phyloP scores from a whole-genome alignment of 2,113 vertebrate genomes.

The Gymnocephalus cernua region DNA sequence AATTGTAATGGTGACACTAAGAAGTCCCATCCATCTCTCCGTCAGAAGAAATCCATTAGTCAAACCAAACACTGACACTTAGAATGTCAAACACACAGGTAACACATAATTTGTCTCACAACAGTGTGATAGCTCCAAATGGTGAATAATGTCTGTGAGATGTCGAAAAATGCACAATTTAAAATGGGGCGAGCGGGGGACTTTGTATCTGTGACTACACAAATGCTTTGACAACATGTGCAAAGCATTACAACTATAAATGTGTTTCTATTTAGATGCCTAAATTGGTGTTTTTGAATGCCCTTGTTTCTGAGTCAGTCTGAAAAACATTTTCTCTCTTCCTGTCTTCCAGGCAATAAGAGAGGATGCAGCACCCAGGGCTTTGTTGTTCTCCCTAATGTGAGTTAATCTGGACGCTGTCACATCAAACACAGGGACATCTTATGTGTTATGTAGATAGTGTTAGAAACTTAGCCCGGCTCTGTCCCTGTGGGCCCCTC shows the following conservation, averaged over 20 bases:
- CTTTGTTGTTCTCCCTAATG: constrained; percentile 79
- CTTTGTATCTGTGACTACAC: neutral
- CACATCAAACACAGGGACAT: constrained; percentile 81
- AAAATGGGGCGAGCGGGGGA: neutral
- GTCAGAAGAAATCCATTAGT: constrained; percentile 75
- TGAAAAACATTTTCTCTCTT: constrained; percentile 23
- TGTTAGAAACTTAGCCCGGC: constrained; percentile 77
- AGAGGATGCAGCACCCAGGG: constrained; percentile 36
- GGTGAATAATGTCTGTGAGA: constrained; percentile 54
- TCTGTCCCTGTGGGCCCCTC: constrained; percentile 62
- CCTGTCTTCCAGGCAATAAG: constrained; percentile 46
- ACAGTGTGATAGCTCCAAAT: constrained; percentile 65
- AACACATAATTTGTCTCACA: constrained; percentile 71
- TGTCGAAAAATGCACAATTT: constrained; percentile 52
- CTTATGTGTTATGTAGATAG: constrained; percentile 80
- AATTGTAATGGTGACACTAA: constrained; percentile 64
- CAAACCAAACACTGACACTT: constrained; percentile 72
- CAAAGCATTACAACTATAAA: constrained; percentile 19
- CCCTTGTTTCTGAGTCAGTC: constrained; percentile 38
- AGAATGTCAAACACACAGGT: constrained; percentile 70
- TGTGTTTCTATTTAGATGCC: constrained; percentile 14
- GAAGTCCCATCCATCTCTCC: constrained; percentile 62
- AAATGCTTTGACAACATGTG: constrained; percentile 38
- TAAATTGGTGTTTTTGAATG: constrained; percentile 39
- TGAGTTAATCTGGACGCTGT: constrained; percentile 79